Base-by-base conservation (phyloP, 1,140 invertebrate species). In the Eumaeus atala region DNA sequence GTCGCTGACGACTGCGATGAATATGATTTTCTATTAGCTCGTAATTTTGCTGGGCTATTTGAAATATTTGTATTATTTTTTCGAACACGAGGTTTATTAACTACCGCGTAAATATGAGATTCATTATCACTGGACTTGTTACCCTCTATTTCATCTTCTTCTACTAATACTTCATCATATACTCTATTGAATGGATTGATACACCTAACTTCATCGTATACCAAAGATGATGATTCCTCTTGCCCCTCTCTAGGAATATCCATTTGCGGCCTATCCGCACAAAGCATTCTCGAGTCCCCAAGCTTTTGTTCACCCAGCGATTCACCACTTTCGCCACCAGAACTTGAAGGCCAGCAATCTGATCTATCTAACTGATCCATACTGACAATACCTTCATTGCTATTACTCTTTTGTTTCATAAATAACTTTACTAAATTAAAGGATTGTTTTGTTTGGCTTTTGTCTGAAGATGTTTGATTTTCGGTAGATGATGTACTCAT, bases 371-470 rank as follows among this genome's bases (percentile, higher is more conserved):
- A 87, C 80, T 91, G 90, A 60, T 89, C 91, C 63, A 91, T 90
- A 36, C 88, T 87, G 53, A 89, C 86, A 51, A 91, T 92, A 10
- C 91, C 91, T 81, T 93, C 92, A 49, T 91, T 91, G 64, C 92
- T 93, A 77, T 91, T 91, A 73, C 94, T 95, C 76, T 95, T 95
- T 72, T 96, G 95, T 80, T 95, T 95, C 90, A 96, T 96, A 72
- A 96, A 96, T 37, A 96, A 82, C 79, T 94, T 94, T n/a, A 96
- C 93, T 63, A 96, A 89, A 81, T 93, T 96, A 71, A 96, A 92
- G 67, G 93, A 92, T 58, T 89, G 89, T 64, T 89, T 89, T 10
- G 77, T 72, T 69, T 87, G 86, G 62, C 84, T 87, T 72, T 88
- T 87, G 54, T 87, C 87, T 28, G 83, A 82, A 37, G 87, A 87